A percentile compares a stretch with the other conserved stretches of the same genome.
Conservation (phyloP, 37 sponge, comb jelly and placozoan species). For the Axinella damicornis region DNA sequence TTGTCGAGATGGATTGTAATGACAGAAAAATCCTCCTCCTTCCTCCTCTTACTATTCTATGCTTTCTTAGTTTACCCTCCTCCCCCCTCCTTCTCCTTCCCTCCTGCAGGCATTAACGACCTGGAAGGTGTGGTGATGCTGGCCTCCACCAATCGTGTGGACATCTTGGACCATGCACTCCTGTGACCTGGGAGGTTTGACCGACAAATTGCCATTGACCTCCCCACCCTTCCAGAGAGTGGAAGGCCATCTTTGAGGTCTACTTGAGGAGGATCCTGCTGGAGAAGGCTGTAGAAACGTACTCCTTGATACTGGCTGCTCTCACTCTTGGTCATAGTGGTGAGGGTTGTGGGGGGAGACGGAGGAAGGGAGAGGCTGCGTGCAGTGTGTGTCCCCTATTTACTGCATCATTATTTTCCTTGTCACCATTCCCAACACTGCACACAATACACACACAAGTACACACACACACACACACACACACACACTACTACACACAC, state of each 20-base stretch:
- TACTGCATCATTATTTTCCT: too few relatives aligned
- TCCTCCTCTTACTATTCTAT: too few relatives aligned
- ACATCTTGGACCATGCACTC: slow-evolving; percentile 89
- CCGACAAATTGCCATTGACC: slow-evolving; percentile 86
- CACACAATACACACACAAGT: too few relatives aligned
- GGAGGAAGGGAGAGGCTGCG: too few relatives aligned
- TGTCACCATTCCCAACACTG: too few relatives aligned
- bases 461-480: too few relatives aligned
- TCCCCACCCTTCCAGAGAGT: slow-evolving; percentile 85
- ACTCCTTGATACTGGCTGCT: slow-evolving; percentile 79
- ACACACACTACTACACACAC: too few relatives aligned
- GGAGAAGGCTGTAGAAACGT: slow-evolving; percentile 45
- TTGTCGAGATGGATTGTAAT: slow-evolving; percentile 97
- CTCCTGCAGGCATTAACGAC: slow-evolving; percentile 79
- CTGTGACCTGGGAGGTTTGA: slow-evolving; percentile 96
- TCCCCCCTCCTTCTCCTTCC: too few relatives aligned
- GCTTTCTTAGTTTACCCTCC: too few relatives aligned
- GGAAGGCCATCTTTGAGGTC: slow-evolving; percentile 90
- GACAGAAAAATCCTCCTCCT: too few relatives aligned
- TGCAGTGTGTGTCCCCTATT: too few relatives aligned
- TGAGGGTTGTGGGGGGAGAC: too few relatives aligned
- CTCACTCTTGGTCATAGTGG: slow-evolving; percentile 90
- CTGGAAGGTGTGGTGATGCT: slow-evolving; percentile 91
- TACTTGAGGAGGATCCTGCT: slow-evolving; percentile 76
- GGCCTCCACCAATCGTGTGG: slow-evolving; percentile 93